A percentile compares a stretch with the other conserved stretches of the same genome.
These are phyloP conservation scores for Ammospiza caudacuta DNA, from an alignment of 2,113 vertebrate species.

Conservation along the genomic window DNA sequence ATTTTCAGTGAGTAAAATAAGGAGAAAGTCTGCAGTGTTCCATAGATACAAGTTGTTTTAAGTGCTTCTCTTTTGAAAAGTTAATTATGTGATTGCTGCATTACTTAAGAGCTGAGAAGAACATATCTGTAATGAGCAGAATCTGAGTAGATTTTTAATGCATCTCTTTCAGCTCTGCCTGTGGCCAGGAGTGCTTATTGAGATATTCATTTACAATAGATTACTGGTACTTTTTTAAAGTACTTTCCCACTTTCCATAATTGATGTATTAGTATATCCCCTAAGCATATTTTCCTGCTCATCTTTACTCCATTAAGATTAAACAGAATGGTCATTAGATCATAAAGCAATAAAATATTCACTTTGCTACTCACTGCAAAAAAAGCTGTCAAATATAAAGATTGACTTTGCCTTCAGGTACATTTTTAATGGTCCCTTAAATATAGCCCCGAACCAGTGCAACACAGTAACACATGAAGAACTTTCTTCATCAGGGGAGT, in stretches of 20 bases:
- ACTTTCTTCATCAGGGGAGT: conserved; percentile 6
- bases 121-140: conserved; percentile 30
- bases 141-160: conserved; percentile 34
- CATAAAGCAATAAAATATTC: conserved; percentile 65
- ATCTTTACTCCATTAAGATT: conserved; percentile 52
- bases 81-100: conserved; percentile 54
- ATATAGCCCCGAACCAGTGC: conserved; percentile 5
- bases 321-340: conserved; percentile 65
- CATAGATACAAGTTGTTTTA: not conserved
- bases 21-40: not conserved
- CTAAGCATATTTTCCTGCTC: conserved; percentile 51
- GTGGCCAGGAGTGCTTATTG: conserved; percentile 41
- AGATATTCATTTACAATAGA: conserved; percentile 51
- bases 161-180: conserved; percentile 31
- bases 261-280: conserved; percentile 57
- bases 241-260: conserved; percentile 42
- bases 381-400: conserved; percentile 58
- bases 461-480: not conserved
- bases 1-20: not conserved
- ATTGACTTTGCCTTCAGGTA: conserved; percentile 67
- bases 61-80: conserved; percentile 22
- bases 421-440: conserved; percentile 63
- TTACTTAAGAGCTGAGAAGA: conserved; percentile 49
- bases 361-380: conserved; percentile 29
- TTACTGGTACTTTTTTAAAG: conserved; percentile 39